A percentile compares a stretch with the other conserved stretches of the same genome.
Evolutionary conservation across 1,140 invertebrate genomes (phyloP).

Genomic region (Mamestra configurata): DNA sequence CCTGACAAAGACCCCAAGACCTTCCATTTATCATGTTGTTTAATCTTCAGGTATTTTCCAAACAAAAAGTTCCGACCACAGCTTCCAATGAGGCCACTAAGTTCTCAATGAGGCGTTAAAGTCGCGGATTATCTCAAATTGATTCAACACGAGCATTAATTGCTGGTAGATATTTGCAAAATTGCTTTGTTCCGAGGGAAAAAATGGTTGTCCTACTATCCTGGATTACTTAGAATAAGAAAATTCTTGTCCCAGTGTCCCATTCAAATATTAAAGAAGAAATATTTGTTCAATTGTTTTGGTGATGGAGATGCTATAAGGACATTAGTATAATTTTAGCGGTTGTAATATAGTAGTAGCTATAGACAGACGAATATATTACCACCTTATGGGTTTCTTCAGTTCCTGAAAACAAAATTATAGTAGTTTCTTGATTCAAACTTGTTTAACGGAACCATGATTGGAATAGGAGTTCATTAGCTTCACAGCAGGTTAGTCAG

Average conservation of each 20-base stretch:
- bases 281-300: neutral
- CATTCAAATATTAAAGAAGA: neutral
- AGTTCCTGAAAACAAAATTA: too few relatives aligned
- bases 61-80: constrained; percentile 3
- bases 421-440: too few relatives aligned
- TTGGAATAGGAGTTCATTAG: too few relatives aligned
- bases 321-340: neutral
- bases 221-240: constrained; percentile 5
- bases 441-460: too few relatives aligned
- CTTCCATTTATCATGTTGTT: neutral
- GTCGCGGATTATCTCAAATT: constrained; percentile 26
- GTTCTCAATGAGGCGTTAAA: constrained; percentile 36
- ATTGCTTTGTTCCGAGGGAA: neutral
- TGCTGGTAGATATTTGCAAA: constrained; percentile 10
- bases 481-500: too few relatives aligned
- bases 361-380: too few relatives aligned
- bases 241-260: neutral
- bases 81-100: neutral
- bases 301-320: too few relatives aligned
- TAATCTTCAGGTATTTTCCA: neutral
- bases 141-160: constrained; percentile 1
- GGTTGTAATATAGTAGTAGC: too few relatives aligned
- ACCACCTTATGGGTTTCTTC: too few relatives aligned
- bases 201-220: neutral
- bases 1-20: too few relatives aligned